Conservation (phyloP, 2,888 invertebrate genomes). For the Tinea pellionella region DNA sequence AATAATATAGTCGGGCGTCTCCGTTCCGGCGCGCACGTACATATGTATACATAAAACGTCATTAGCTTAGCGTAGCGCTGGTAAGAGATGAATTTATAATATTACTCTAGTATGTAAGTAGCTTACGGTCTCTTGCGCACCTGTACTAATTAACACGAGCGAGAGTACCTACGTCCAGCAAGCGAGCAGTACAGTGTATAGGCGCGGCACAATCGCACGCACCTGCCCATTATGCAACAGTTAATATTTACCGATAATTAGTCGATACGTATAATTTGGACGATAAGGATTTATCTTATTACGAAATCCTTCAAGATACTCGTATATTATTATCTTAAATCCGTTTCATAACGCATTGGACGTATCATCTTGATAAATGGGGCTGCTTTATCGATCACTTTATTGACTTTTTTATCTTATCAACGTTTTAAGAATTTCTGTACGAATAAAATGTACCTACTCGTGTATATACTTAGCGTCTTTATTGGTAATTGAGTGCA, state of each 20-base stretch:
- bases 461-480: background rate
- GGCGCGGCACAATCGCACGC: slow-evolving; percentile 3
- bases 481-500: no score
- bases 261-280: background rate
- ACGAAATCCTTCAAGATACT: background rate
- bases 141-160: slow-evolving; percentile 1
- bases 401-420: background rate
- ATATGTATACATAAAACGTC: no score
- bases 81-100: slow-evolving; percentile 9
- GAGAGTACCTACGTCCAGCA: no score
- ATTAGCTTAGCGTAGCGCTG: no score
- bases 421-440: background rate
- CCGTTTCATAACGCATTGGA: slow-evolving; percentile 6
- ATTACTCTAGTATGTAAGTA: background rate
- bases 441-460: background rate
- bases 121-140: slow-evolving; percentile 1
- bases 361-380: slow-evolving; percentile 3
- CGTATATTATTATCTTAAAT: background rate
- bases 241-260: background rate
- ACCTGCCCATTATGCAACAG: slow-evolving; percentile 1
- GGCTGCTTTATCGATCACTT: background rate
- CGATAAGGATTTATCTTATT: background rate
- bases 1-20: background rate
- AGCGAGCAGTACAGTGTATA: no score
- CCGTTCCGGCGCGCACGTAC: background rate